Base-by-base conservation (phyloP, 2,797 vertebrate species). In the Lycodopsis pacificus region DNA sequence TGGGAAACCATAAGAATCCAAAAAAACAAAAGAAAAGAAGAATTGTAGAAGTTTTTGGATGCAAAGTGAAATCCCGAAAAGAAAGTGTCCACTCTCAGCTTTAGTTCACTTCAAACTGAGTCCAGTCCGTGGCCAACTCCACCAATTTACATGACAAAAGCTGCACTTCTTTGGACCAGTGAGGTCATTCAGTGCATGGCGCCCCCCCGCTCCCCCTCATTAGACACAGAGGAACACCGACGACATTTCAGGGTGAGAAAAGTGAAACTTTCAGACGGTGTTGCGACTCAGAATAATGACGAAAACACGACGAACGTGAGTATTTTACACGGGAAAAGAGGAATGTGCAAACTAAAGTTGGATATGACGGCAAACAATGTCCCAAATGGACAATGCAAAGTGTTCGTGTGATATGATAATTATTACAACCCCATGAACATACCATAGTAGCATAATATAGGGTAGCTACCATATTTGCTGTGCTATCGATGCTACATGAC, bases 71-170 rank as follows among this genome's bases (percentile, higher is more conserved):
- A 13, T 27, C 53, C 40, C 32, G 1, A 38, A 10, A 30, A 32
- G 25, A 83, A 61, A 49, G 58, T 58, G 46, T 62, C 57, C 44
- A 54, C 80, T 53, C 20, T 9, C 74, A 36, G 65, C 62, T 42
- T 5, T 32, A 32, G 30, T 34, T 68, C 79, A 56, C n/a, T 54
- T 36, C 49, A 46, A 4, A 25, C 65, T 32, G 30, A 40, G 48
- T 30, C 42, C 61, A 34, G 77, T 36, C 74, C 59, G 65, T 32
- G 77, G 27, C 27, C 69, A 36, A 56, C 83, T 84, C 61, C 42
- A 7, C 73, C 32, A 56, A 90, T 94, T 91, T 93, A 87, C 91
- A 93, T 89, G 84, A 94, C 87, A 93, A 93, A 90, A 87, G 77
- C 49, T 27, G 71, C 65, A 36, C 84, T 88, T 87, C 88, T 81